phyloP scores from a whole-genome alignment of 37 sponge, comb jelly and placozoan species.

The Haliclona indistincta region DNA sequence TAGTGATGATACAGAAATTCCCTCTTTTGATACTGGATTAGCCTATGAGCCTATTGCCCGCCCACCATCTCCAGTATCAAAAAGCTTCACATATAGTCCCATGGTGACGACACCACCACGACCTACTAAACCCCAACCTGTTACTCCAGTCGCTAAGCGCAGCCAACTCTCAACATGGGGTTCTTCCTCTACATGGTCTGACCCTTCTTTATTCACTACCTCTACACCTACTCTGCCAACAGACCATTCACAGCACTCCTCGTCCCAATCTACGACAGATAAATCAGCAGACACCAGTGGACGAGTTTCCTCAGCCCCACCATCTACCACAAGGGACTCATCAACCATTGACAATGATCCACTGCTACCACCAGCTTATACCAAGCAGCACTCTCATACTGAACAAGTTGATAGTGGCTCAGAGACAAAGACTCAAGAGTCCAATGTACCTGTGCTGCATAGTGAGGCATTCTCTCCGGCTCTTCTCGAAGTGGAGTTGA shows the following conservation, averaged over 20 bases:
- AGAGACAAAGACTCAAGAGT: neutral
- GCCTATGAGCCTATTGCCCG: neutral
- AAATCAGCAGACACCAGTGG: neutral
- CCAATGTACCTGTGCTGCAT: constrained; percentile 22
- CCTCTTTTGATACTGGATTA: neutral
- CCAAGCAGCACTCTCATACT: constrained; percentile 1
- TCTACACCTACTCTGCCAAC: too few relatives aligned
- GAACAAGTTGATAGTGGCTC: constrained; percentile 13
- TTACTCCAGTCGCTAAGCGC: neutral
- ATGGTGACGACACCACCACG: neutral
- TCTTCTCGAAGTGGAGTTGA: neutral
- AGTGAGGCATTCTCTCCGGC: constrained; percentile 18
- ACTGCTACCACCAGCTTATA: too few relatives aligned
- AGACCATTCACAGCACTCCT: too few relatives aligned
- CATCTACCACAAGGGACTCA: neutral
- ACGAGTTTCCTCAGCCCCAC: neutral
- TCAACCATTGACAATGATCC: too few relatives aligned
- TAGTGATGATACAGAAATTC: neutral
- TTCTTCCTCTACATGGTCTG: neutral
- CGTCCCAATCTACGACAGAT: too few relatives aligned
- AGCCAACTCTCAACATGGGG: neutral
- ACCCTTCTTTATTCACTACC: too few relatives aligned
- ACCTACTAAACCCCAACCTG: neutral
- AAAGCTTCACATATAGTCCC: neutral
- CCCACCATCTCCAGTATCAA: neutral